phyloP scores from a whole-genome alignment of 2,113 vertebrate species.

The Sciurus niger region DNA sequence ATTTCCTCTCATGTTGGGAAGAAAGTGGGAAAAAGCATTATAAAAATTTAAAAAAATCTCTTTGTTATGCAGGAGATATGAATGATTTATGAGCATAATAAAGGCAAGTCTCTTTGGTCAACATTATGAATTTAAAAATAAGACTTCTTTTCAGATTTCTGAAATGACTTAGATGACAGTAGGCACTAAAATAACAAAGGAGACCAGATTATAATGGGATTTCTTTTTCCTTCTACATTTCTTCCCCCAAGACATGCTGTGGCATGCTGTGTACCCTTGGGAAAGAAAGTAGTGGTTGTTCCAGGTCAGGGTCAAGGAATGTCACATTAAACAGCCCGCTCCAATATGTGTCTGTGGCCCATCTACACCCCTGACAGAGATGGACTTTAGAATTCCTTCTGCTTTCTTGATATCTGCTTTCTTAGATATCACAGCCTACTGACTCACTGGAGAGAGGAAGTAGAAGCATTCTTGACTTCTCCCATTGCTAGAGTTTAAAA shows the following conservation, averaged over 20 bases:
- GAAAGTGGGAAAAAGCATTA: conserved; percentile 73
- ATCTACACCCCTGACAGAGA: neutral
- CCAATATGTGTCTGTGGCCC: neutral
- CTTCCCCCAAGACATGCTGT: neutral
- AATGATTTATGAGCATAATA: conserved; percentile 85
- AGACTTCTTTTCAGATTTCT: conserved; percentile 77
- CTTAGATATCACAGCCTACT: neutral
- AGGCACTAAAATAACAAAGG: conserved; percentile 69
- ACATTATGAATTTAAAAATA: conserved; percentile 80
- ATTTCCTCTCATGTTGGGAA: conserved; percentile 81
- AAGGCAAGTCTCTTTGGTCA: conserved; percentile 81
- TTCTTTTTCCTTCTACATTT: neutral
- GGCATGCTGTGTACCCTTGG: neutral
- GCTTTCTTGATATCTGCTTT: neutral
- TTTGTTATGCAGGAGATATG: conserved; percentile 81
- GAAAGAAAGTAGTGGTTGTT: neutral
- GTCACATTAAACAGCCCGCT: neutral
- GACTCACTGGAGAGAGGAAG: neutral
- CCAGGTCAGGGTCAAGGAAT: neutral
- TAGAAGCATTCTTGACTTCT: neutral
- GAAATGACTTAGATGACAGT: conserved; percentile 77
- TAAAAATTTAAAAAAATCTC: conserved; percentile 81
- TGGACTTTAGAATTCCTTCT: neutral
- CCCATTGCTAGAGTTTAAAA: neutral
- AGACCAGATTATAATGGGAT: conserved; percentile 20